Evolutionary conservation across 2,888 invertebrate species (phyloP), one percentile per base, ranked within the genome.

Genomic region (Drosophila recens): DNA sequence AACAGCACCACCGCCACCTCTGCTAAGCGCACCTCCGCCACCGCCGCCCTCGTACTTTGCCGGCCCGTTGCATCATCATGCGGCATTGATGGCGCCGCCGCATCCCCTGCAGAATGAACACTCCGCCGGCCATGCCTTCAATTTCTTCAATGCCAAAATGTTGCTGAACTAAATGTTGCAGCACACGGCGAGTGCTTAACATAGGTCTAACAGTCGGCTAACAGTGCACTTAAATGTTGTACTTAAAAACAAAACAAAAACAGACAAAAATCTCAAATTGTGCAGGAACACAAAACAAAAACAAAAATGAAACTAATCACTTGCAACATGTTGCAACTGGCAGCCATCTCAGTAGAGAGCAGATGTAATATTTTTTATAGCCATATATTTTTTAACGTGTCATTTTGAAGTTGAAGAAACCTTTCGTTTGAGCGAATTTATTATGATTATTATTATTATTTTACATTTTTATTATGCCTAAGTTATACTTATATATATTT

Each of bases 211-310:
- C 48, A 30, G 48, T 48, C 27, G 6, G 46, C 46, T 27, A 46
- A 46, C 81, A 81, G 83, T 90, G 85, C 90, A 90, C 90, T 90
- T 90, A 90, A 89, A 82, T 75, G 90, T 80, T 84, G 90, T 90
- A 90, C 90, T 90, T 82, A 82, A 81, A 65, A 51, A 4, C 49
- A 52, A 38, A 53, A 56, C 53, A 72, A 38, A 53, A 69, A 56
- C 53, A 72, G 40, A 51, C 61, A 56, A 45, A 79, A 87, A 84
- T 82, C 84, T 87, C 80, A 87, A 74, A 67, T 72, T 80, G 84
- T 84, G 84, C 87, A 78, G 84, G 80, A 80, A 76, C 81, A 81
- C 73, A 71, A 80, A 64, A 40, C 58, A 38, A 51, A 34, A 38
- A 40, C 10, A 15, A 5, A 57, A 45, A 46, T 2, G 49, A 42